Conservation (phyloP, 2,113 vertebrate genomes). For the Alligator sinensis region DNA sequence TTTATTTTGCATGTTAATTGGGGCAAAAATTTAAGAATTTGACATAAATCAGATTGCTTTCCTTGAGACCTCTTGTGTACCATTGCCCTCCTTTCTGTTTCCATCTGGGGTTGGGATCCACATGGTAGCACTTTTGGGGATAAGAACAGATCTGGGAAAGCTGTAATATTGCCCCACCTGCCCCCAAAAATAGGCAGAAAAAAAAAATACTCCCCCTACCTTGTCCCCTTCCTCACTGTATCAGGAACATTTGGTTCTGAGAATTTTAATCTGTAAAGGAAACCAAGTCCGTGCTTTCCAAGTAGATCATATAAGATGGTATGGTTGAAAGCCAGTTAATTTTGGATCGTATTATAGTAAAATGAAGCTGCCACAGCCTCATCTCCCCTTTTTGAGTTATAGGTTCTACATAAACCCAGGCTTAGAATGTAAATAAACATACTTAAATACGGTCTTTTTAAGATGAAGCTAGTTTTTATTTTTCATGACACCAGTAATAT, state of each 20-base stretch:
- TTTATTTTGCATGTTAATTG: neutral
- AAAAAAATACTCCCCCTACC: neutral
- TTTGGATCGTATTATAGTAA: neutral
- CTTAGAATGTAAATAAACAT: neutral
- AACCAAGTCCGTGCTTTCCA: neutral
- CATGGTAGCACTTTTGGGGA: neutral
- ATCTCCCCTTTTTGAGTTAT: neutral
- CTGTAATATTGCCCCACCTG: neutral
- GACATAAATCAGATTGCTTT: neutral
- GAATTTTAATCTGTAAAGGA: neutral
- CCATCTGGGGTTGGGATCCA: neutral
- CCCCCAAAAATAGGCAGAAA: neutral
- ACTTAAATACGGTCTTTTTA: neutral
- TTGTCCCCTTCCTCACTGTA: rapidly evolving
- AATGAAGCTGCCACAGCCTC: neutral
- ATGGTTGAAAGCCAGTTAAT: neutral
- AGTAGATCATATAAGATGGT: neutral
- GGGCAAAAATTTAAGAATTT: neutral
- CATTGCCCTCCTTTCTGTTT: neutral
- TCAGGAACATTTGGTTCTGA: neutral
- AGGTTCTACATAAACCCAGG: neutral
- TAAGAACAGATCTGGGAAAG: neutral
- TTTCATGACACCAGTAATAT: neutral
- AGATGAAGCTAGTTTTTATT: neutral
- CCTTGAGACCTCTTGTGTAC: neutral